Evolutionary conservation across 2,888 invertebrate genomes (phyloP).

Genomic region (Podabrus alpinus): DNA sequence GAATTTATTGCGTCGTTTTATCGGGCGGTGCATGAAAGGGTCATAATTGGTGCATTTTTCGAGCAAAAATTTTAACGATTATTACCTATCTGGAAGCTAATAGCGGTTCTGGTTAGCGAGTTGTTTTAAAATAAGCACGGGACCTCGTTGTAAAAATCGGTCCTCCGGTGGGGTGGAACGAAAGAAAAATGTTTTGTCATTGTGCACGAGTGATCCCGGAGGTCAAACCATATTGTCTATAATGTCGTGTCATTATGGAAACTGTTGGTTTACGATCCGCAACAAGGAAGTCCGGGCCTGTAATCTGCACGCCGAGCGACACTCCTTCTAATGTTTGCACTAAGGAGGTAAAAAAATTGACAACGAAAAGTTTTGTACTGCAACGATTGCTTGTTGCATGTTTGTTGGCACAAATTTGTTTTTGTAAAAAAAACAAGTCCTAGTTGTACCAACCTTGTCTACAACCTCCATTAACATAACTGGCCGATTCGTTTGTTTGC

Average conservation of each 20-base stretch:
- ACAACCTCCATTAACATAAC: conserved; percentile 1
- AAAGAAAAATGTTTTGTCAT: conserved; percentile 29
- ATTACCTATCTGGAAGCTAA: conserved; percentile 12
- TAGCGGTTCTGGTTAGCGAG: background rate
- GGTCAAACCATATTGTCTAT: conserved; percentile 42
- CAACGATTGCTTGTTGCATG: background rate
- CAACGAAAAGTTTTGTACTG: background rate
- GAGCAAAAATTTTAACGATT: conserved; percentile 5
- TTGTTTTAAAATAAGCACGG: background rate
- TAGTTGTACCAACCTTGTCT: background rate
- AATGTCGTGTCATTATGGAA: conserved; percentile 46
- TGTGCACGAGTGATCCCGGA: conserved; percentile 38
- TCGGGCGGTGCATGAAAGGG: conserved; percentile 12
- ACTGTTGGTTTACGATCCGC: conserved; percentile 45
- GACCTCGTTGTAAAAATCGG: background rate
- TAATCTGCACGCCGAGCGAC: conserved; percentile 44
- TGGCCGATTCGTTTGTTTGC: background rate
- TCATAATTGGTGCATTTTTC: conserved; percentile 16
- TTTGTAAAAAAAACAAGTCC: background rate
- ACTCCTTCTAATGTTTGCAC: conserved; percentile 13
- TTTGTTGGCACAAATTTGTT: background rate
- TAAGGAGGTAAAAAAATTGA: background rate
- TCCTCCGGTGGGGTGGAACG: background rate
- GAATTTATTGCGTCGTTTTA: background rate
- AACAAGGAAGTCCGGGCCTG: conserved; percentile 40